Percentiles rank a stretch among this genome's conserved stretches.
These are phyloP conservation scores for Symphodus melops DNA, from an alignment of 2,113 vertebrate species.

Conservation along the genomic window DNA sequence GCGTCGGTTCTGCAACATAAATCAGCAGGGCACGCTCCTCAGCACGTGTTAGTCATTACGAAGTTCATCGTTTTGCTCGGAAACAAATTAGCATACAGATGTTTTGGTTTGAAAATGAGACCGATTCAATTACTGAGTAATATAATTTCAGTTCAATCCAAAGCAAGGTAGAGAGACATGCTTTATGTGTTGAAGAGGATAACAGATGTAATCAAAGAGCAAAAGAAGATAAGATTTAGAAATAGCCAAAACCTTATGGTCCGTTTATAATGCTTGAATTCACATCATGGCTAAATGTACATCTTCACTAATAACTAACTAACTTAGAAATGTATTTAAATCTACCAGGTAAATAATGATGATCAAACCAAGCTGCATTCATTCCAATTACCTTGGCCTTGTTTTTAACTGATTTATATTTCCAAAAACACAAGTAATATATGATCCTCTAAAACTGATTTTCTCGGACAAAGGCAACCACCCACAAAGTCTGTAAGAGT, in stretches of 20 bases:
- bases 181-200: slow-evolving; percentile 2
- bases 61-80: slow-evolving; percentile 10
- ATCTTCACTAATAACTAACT: no score
- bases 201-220: background rate
- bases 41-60: slow-evolving; percentile 37
- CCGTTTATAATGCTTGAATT: background rate
- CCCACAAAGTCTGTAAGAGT: slow-evolving; percentile 58
- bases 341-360: no score
- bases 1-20: slow-evolving; percentile 10
- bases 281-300: no score
- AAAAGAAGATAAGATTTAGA: background rate
- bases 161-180: background rate
- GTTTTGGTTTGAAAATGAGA: slow-evolving; percentile 34
- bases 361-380: no score
- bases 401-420: slow-evolving; percentile 6
- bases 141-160: slow-evolving; percentile 17
- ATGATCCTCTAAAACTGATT: slow-evolving; percentile 30
- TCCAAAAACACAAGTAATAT: slow-evolving; percentile 6
- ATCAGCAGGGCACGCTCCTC: slow-evolving; percentile 12
- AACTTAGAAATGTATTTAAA: no score
- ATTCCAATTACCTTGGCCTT: background rate
- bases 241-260: background rate
- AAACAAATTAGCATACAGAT: slow-evolving; percentile 47
- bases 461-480: slow-evolving; percentile 52
- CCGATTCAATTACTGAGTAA: slow-evolving; percentile 42